phyloP scores from a whole-genome alignment of 2,113 vertebrate species.

The Empidonax traillii region DNA sequence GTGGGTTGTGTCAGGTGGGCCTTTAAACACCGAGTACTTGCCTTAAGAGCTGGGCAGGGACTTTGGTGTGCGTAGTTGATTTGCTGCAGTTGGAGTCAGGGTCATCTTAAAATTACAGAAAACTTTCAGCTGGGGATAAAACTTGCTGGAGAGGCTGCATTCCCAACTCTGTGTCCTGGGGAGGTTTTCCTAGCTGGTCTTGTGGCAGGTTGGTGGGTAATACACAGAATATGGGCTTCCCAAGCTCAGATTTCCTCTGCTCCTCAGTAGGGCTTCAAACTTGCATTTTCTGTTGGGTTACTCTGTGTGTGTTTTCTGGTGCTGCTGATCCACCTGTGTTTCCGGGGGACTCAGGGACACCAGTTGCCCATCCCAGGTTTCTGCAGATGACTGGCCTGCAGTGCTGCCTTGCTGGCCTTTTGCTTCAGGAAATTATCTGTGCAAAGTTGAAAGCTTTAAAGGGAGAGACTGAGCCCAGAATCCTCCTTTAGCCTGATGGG shows the following conservation, averaged over 20 bases:
- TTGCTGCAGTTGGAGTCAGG: background rate
- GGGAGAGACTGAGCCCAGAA: background rate
- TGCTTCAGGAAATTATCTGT: background rate
- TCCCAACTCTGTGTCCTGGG: background rate
- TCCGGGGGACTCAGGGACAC: background rate
- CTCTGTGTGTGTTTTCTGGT: background rate
- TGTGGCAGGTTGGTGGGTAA: background rate
- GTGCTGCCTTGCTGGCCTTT: background rate
- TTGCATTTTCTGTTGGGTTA: rapidly evolving
- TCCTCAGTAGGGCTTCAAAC: background rate
- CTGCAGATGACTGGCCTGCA: background rate
- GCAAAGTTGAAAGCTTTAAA: background rate
- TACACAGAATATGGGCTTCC: background rate
- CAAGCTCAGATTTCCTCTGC: background rate
- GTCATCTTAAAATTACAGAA: background rate
- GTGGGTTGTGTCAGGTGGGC: background rate
- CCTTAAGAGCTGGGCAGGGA: background rate
- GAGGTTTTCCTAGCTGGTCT: background rate
- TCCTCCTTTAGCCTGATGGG: background rate
- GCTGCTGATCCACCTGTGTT: background rate
- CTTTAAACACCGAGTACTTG: background rate
- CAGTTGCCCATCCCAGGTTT: background rate
- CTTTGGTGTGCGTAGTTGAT: background rate
- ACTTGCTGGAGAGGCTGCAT: background rate
- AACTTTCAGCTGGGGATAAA: background rate